These are phyloP conservation scores for Polydesmus complanatus DNA, from an alignment of 2,888 invertebrate genomes.

Conservation along the genomic window DNA sequence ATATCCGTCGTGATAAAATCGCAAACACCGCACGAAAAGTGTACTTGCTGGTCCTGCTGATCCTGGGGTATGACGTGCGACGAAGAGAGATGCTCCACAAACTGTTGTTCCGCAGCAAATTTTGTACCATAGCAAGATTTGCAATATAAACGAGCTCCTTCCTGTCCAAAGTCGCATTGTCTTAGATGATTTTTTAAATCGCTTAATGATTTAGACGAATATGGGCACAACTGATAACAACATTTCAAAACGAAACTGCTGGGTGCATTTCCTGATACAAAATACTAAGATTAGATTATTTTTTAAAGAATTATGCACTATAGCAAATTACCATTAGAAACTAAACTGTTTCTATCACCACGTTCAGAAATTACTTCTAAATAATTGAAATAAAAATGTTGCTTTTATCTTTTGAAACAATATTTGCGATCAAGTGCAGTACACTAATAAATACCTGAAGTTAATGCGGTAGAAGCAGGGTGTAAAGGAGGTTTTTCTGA, in stretches of 20 bases:
- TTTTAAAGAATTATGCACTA: too few species aligned
- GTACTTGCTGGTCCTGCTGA: constrained; percentile 44
- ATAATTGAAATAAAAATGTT: too few species aligned
- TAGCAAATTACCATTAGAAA: too few species aligned
- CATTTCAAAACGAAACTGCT: background rate
- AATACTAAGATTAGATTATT: too few species aligned
- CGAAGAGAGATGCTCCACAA: constrained; percentile 45
- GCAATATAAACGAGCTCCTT: background rate
- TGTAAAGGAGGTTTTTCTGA: background rate
- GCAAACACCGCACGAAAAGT: constrained; percentile 44
- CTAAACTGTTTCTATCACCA: too few species aligned
- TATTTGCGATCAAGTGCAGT: too few species aligned
- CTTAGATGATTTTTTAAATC: background rate
- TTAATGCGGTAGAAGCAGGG: too few species aligned
- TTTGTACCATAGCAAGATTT: background rate
- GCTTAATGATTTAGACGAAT: background rate
- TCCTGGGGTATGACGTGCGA: too few species aligned
- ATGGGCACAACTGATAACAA: constrained; percentile 10
- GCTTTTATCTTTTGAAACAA: too few species aligned
- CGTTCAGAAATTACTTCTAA: too few species aligned
- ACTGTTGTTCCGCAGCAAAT: background rate
- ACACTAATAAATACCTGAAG: too few species aligned
- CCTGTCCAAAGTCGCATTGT: constrained; percentile 2
- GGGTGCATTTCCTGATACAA: too few species aligned
- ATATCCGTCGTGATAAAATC: constrained; percentile 42